Evolutionary conservation across 2,113 vertebrate genomes (phyloP), one percentile per base, ranked within the genome.

Genomic region (Neomonachus schauinslandi): DNA sequence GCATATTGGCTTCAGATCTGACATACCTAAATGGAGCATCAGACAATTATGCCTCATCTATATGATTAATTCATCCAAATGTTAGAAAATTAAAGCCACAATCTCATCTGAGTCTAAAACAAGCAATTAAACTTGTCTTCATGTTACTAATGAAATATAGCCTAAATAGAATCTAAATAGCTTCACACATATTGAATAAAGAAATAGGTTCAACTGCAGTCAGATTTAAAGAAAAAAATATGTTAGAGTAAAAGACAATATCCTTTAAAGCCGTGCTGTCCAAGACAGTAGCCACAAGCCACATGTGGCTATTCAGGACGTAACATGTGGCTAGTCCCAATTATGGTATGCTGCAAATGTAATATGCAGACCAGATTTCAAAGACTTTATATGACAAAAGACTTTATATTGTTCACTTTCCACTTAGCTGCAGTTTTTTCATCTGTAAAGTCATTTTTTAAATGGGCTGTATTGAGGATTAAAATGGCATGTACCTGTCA

Each of bases 41-140:
- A 94, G 59, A 95, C 77, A 98, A 92, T 97, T 92, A 83, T 80
- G 49, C 92, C 93, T 98, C 94, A 86, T 95, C 77, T 94, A 79
- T 94, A 93, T 85, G 81, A 97, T 93, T 97, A 94, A 98, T 79
- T 91, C 79, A 96, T 93, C 77, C 65, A 97, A 97, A 97, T 93
- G 76, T 96, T 95, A 94, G 94, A 59, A 98, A 97, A 97, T 97
- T 97, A 97, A 97, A 97, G 84, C 49, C 91, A 94, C 65, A 93
- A 63, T 95, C 81, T 96, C 85, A 94, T 97, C 88, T 88, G 76
- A 97, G 53, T 82, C 71, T 95, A 98, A 98, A 97, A 97, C 51
- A 95, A 95, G 88, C 95, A 97, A 98, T 97, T 95, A 96, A 94
- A 85, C 26, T 94, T 46, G 51, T 96, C 96, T 96, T 89, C 36